Percentiles rank a stretch among this genome's conserved stretches.
Conservation (phyloP, 2,113 vertebrate genomes). For the Raja brachyura region DNA sequence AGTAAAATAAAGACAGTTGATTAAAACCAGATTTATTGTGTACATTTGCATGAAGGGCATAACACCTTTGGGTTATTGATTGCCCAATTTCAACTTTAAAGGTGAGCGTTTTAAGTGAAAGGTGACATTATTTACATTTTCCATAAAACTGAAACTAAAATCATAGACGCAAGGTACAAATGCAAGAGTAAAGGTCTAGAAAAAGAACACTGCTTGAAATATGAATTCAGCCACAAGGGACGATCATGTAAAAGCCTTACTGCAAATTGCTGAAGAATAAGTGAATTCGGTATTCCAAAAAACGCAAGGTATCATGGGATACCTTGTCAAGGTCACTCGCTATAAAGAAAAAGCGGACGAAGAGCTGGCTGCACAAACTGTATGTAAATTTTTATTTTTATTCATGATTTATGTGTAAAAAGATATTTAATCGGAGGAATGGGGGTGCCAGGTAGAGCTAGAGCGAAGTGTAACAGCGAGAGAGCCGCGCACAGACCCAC, state of each 20-base stretch:
- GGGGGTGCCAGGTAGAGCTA: too few relatives aligned
- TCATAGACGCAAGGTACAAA: not conserved
- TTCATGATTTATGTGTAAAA: too few relatives aligned
- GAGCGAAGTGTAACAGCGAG: too few relatives aligned
- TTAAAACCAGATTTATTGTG: slow-evolving; percentile 8
- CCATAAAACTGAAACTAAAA: not conserved
- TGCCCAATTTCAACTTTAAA: slow-evolving; percentile 14
- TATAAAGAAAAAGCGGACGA: too few relatives aligned
- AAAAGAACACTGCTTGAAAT: not conserved
- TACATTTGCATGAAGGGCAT: not conserved
- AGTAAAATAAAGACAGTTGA: not conserved
- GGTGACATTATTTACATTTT: not conserved
- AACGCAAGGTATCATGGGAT: too few relatives aligned
- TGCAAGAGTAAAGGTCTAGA: not conserved
- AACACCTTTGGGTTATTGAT: not conserved
- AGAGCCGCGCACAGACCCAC: too few relatives aligned
- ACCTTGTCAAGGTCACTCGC: too few relatives aligned
- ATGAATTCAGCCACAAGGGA: not conserved
- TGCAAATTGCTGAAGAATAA: not conserved
- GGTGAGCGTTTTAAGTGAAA: not conserved
- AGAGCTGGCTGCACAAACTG: too few relatives aligned
- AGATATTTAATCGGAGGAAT: too few relatives aligned
- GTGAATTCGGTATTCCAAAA: too few relatives aligned
- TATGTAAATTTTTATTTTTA: too few relatives aligned
- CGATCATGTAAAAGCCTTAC: not conserved